Conservation (phyloP, 2,797 vertebrate genomes). For the Onychomys leucogaster region DNA sequence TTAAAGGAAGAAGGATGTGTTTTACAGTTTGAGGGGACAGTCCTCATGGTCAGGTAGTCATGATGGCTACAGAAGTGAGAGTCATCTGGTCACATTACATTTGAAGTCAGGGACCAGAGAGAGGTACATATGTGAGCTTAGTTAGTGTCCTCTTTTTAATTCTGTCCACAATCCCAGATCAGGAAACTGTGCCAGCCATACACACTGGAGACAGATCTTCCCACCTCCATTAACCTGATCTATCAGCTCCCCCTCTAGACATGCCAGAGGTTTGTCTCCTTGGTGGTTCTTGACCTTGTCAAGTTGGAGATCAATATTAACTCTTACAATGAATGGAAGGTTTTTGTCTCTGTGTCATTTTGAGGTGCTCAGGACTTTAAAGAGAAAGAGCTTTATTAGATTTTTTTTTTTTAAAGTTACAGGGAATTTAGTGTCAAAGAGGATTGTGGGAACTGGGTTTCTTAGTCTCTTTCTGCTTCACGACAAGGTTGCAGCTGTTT, state of each 20-base stretch:
- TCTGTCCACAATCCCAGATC: neutral
- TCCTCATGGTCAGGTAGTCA: neutral
- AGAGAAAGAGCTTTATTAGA: neutral
- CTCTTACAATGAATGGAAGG: neutral
- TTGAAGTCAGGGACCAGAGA: neutral
- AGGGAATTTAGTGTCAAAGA: too few relatives aligned
- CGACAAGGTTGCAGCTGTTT: neutral
- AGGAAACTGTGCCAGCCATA: neutral
- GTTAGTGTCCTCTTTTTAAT: neutral
- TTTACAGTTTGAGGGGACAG: neutral
- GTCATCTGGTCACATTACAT: too few relatives aligned
- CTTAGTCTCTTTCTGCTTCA: neutral
- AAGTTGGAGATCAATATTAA: neutral
- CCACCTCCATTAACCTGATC: neutral
- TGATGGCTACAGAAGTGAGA: neutral
- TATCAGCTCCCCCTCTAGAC: neutral
- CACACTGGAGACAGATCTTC: neutral
- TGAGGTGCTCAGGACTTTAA: neutral
- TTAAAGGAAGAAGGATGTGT: neutral
- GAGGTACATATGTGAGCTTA: too few relatives aligned
- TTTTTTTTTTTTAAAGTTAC: neutral
- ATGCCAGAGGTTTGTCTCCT: neutral
- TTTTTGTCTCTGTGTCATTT: neutral
- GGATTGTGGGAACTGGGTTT: neutral
- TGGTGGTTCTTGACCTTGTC: neutral